Conservation (phyloP, 2,888 invertebrate species). For the Platycheirus albimanus region DNA sequence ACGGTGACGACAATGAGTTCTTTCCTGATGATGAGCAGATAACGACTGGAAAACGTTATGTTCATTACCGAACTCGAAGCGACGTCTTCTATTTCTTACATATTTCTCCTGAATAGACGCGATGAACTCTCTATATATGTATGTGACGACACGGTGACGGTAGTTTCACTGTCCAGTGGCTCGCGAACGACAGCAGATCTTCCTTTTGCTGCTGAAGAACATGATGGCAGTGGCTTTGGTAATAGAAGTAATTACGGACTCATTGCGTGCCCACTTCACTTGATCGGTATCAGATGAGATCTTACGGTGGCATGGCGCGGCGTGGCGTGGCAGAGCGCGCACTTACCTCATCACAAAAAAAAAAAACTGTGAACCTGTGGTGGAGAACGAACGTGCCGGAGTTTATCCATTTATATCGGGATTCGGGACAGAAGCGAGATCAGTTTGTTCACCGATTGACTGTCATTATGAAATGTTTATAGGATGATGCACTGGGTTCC, state of each 20-base stretch:
- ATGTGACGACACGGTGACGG: slow-evolving; percentile 65
- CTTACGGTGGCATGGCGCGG: slow-evolving; percentile 58
- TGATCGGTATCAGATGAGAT: slow-evolving; percentile 73
- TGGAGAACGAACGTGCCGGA: slow-evolving; percentile 16
- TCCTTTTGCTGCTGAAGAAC: slow-evolving; percentile 57
- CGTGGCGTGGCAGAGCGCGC: slow-evolving; percentile 48
- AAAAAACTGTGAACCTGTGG: slow-evolving; percentile 28
- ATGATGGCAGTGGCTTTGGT: slow-evolving; percentile 71
- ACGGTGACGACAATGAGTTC: slow-evolving; percentile 74
- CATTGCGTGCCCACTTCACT: slow-evolving; percentile 75
- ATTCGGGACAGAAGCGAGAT: slow-evolving; percentile 62
- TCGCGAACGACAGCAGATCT: slow-evolving; percentile 71
- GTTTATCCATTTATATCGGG: slow-evolving; percentile 61
- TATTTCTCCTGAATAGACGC: slow-evolving; percentile 46
- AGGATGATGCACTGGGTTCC: neutral
- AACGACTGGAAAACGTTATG: slow-evolving; percentile 74
- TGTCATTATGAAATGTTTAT: slow-evolving; percentile 51
- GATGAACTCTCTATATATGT: slow-evolving; percentile 58
- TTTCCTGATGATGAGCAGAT: slow-evolving; percentile 74
- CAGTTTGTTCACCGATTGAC: slow-evolving; percentile 58
- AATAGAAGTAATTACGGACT: slow-evolving; percentile 74
- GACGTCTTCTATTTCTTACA: slow-evolving; percentile 36
- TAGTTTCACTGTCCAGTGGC: slow-evolving; percentile 75
- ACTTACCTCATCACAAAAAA: slow-evolving; percentile 25
- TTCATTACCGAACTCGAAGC: slow-evolving; percentile 72